Conservation (phyloP, 2,888 invertebrate species). For the Globia sparganii region DNA sequence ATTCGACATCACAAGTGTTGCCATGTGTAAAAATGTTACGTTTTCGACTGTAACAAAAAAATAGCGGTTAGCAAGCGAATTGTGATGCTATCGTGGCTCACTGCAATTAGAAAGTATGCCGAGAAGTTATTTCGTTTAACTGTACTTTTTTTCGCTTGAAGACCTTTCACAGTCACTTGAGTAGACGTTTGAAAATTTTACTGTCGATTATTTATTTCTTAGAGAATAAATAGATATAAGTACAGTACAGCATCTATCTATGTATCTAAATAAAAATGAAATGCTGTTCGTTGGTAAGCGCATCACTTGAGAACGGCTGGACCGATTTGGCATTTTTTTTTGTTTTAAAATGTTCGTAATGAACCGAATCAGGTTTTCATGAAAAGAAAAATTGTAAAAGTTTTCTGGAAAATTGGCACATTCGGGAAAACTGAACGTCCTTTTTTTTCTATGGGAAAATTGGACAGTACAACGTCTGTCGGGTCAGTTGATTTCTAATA, state of each 20-base stretch:
- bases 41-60: conserved; percentile 53
- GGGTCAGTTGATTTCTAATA: neutral
- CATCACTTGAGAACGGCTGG: neutral
- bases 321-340: neutral
- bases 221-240: neutral
- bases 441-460: neutral
- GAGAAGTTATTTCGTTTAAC: conserved; percentile 66
- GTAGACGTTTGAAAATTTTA: conserved; percentile 44
- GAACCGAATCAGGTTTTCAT: neutral
- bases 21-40: conserved; percentile 49
- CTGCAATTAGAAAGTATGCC: conserved; percentile 71
- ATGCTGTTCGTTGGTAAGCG: neutral
- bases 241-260: neutral
- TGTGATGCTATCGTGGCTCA: conserved; percentile 58
- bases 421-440: neutral
- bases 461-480: neutral
- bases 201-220: conserved; percentile 15
- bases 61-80: conserved; percentile 50
- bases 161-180: conserved; percentile 65
- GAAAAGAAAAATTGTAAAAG: neutral
- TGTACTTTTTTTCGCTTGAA: conserved; percentile 72
- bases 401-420: neutral
- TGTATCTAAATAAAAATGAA: neutral
- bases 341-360: neutral
- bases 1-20: conserved; percentile 51